These are phyloP conservation scores for Drosophila mayaguana DNA, from an alignment of 2,888 invertebrate species.

Conservation along the genomic window DNA sequence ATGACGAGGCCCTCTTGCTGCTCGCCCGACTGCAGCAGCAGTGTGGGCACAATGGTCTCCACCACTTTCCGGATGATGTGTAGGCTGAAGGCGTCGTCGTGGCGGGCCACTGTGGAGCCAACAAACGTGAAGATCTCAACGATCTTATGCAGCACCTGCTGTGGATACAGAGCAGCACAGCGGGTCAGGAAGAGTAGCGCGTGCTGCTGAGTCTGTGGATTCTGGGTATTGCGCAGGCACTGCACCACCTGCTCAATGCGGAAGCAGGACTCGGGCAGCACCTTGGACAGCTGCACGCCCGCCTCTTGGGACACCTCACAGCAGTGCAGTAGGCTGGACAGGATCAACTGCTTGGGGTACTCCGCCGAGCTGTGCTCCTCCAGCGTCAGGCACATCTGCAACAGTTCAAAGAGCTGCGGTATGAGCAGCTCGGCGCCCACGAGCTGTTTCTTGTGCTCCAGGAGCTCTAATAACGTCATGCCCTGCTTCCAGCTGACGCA, in stretches of 20 bases:
- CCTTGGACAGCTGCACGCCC: constrained; percentile 85
- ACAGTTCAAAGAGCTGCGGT: constrained; percentile 91
- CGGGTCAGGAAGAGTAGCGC: constrained; percentile 93
- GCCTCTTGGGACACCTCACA: constrained; percentile 87
- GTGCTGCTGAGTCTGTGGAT: constrained; percentile 98
- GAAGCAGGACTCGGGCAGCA: constrained; percentile 85
- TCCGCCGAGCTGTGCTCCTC: constrained; percentile 93
- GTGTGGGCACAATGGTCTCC: constrained; percentile 94
- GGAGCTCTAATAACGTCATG: constrained; percentile 91
- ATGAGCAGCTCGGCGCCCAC: constrained; percentile 88
- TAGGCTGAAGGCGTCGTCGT: constrained; percentile 97
- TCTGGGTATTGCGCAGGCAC: constrained; percentile 95
- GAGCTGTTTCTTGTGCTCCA: constrained; percentile 94
- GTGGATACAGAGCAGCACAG: constrained; percentile 91
- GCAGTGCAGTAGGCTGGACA: constrained; percentile 91
- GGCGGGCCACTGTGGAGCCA: constrained; percentile 95
- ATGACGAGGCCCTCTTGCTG: constrained; percentile 85
- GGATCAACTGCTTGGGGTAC: constrained; percentile 94
- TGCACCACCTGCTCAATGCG: constrained; percentile 88
- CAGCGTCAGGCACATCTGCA: constrained; percentile 91
- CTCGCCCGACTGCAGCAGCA: constrained; percentile 86
- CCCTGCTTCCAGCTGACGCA: constrained; percentile 92
- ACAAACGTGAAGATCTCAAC: constrained; percentile 99
- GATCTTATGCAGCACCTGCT: constrained; percentile 95
- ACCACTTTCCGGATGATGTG: constrained; percentile 96